Evolutionary conservation across 2,888 invertebrate species (phyloP), one percentile per base, ranked within the genome.

Genomic region (Epirrita christyi): DNA sequence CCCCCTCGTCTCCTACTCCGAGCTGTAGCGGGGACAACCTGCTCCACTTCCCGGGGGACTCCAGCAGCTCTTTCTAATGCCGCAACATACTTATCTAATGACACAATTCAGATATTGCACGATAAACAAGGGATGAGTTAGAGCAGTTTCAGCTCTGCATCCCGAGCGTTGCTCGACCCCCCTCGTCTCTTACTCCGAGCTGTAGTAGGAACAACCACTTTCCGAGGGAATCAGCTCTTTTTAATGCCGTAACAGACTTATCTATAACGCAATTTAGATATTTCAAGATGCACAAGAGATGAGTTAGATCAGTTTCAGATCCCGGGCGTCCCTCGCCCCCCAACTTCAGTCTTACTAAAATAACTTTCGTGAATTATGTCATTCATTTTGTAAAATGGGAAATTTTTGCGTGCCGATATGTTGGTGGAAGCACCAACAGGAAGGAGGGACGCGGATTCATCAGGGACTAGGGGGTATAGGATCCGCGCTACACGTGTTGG

Each of bases 31-130:
- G 95, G 50, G 96, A 96, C 76, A 95, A 95, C 80, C 92, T 95
- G 73, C 93, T 96, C 83, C 96, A 96, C 83, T 96, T 96, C 88
- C 96, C 95, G 10, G 96, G 95, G 0, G 96, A 96, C 80, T 95
- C 95, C 61, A 95, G 95, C 75, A 94, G 94, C 75, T 95, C 95
- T 43, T 92, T 94, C 63, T 94, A 75, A 70, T 36, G 28, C 50
- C 8, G 6, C 28, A 29, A 6, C 28, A 32, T n/a, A 36, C 36
- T n/a, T 21, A 42, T 1, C 27, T 27, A 14, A 40, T 40, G 57
- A 14, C 15, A 9, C 13, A 37, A 11, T 3, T 4, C 37, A 37
- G 37, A 11, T 37, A 11, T 11, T 13, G 4, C n/a, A 15, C 15
- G 41, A 14, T 41, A 41, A 93, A 21, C 21, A 21, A 21, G 21